Percentiles rank a stretch among this genome's conserved stretches.
Evolutionary conservation across 2,113 vertebrate species (phyloP).

Genomic region (Neotoma lepida): DNA sequence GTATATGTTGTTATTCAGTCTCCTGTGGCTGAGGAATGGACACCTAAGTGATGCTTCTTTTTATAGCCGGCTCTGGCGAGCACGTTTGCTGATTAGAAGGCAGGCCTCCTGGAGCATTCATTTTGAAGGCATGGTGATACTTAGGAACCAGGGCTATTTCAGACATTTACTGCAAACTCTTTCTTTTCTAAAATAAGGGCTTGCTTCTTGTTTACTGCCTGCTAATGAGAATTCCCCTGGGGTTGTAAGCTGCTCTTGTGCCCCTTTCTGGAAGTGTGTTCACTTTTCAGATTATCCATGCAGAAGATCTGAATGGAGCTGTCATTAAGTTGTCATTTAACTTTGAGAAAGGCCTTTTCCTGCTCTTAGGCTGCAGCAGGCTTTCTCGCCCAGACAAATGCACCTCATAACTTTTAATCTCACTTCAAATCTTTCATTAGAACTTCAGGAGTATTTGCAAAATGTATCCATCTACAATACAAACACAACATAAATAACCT

Average conservation of each 20-base stretch:
- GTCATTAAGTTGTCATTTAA: background rate
- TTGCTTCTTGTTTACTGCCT: constrained; percentile 58
- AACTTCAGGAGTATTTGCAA: background rate
- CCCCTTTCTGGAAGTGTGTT: background rate
- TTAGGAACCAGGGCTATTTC: constrained; percentile 74
- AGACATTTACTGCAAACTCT: constrained; percentile 63
- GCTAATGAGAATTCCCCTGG: constrained; percentile 51
- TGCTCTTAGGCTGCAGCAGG: background rate
- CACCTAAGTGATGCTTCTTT: constrained; percentile 76
- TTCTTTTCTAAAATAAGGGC: constrained; percentile 68
- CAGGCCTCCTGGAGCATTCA: constrained; percentile 56
- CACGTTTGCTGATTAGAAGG: constrained; percentile 79
- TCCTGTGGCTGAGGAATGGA: constrained; percentile 67
- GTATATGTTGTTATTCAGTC: constrained; percentile 59
- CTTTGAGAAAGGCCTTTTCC: background rate
- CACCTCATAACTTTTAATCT: background rate
- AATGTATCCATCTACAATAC: background rate
- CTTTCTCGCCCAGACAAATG: background rate
- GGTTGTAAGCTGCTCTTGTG: constrained; percentile 4
- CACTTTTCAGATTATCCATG: background rate
- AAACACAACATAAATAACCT: background rate
- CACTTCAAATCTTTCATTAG: constrained; percentile 8
- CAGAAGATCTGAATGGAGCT: background rate
- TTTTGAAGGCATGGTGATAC: constrained; percentile 73
- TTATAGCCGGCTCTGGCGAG: constrained; percentile 67